Evolutionary conservation across 2,113 vertebrate genomes (phyloP), one percentile per base, ranked within the genome.

Genomic region (Formicarius rufipectus): DNA sequence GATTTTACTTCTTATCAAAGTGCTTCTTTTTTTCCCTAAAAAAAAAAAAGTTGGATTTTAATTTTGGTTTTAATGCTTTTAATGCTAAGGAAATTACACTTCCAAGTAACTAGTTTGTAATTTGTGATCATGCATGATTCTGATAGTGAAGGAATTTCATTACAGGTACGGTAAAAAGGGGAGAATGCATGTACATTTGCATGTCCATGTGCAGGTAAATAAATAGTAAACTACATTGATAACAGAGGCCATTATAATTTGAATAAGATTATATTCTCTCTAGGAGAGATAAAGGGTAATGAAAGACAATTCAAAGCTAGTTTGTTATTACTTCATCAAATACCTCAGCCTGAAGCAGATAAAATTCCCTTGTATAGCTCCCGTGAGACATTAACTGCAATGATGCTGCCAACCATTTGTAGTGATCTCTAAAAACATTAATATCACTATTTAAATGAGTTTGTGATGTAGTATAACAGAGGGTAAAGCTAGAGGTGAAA

Each of bases 301-400:
- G 98, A 97, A 98, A 98, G 98, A 98, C 98, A 98, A 97, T 98
- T 97, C 98, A 86, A 97, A 97, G 97, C 97, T 96, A 98, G 97
- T 98, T 97, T 98, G 97, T 98, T 98, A 98, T 98, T 98, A 97
- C 97, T 98, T 98, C 97, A 98, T 98, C 98, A 98, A 98, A 97
- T 96, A 97, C 97, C 96, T 98, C 96, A 96, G 96, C 89, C 97
- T 96, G 92, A 52, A 97, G 98, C 98, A 98, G 98, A 98, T 98
- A 98, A 98, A 98, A 97, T 94, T 97, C 83, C 27, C 85, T 66
- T 85, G 80, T 64, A 95, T 76, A 55, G 82, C 94, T 97, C 97
- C 91, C 95, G n/a, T 9, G 96, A 97, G 98, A 96, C 97, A 92
- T 97, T 97, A 97, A 97, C 31, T 59, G 84, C 95, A 94, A 96